Evolutionary conservation across 2,797 vertebrate genomes (phyloP), one percentile per base, ranked within the genome.

Genomic region (Psittacula derbiana): DNA sequence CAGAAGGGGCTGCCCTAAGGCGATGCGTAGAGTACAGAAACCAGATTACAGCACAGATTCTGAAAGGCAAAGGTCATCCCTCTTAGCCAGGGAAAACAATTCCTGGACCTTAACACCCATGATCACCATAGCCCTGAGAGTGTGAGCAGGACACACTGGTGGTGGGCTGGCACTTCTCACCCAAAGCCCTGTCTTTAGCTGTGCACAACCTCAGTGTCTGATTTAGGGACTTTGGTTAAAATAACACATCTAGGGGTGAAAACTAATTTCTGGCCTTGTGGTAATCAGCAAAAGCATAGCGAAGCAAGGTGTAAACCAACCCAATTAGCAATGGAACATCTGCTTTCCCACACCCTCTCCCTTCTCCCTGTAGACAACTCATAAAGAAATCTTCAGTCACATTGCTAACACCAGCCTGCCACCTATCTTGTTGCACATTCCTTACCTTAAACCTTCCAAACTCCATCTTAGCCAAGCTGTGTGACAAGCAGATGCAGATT

Each of bases 321-420:
- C 5, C 17, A 28, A 23, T 19, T 19, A 27, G 18, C 36, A 13
- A 16, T 3, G 58, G 5, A 44, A 8, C 8, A 3, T 36, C 33
- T 21, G 27, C 38, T 40, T 31, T 36, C 25, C 82, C 62, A 38
- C 12, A 21, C 38, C 38, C 38, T 55, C 14, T 44, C 10, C 33
- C 33, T 23, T 25, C 5, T 24, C 33, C 15, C 25, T 7, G 1
- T 6, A 20, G 36, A 18, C 30, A 17, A 14, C 65, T 33, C 0
- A 2, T 2, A 5, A 2, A 30, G 52, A 30, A 21, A 31, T 10
- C 20, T 20, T 14, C 5, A 9, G 43, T 16, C 36, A 20, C 25
- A 5, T 20, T 11, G 15, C 43, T 11, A 7, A 11, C 44, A 27
- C 38, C 33, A 13, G 13, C 7, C 0, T 36, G 6, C 3, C n/a